phyloP scores from a whole-genome alignment of 2,888 invertebrate species.

The Rugalucina vietnamica region DNA sequence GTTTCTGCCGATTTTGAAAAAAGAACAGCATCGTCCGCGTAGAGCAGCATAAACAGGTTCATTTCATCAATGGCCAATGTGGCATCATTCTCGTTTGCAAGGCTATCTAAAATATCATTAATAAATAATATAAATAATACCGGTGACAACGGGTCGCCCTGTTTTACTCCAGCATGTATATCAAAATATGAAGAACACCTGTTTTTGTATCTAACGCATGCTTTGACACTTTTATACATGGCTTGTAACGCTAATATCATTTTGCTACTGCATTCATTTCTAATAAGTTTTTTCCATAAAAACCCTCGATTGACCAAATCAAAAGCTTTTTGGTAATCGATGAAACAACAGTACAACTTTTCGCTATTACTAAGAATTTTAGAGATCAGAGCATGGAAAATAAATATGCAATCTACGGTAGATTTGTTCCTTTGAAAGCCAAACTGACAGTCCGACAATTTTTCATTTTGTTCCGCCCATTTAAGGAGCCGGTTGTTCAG shows the following conservation, averaged over 20 bases:
- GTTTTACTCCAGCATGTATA: not conserved
- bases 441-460: not conserved
- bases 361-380: not conserved
- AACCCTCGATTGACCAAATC: not conserved
- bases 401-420: constrained; percentile 13
- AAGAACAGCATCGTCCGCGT: constrained; percentile 1
- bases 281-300: constrained; percentile 2
- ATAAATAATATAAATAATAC: not conserved
- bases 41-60: not conserved
- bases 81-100: not conserved
- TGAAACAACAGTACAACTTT: not conserved
- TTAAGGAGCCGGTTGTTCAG: not conserved
- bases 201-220: not conserved
- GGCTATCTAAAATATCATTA: not conserved
- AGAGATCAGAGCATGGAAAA: not conserved
- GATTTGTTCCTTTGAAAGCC: not conserved
- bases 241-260: not conserved
- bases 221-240: not conserved
- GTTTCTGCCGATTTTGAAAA: not conserved
- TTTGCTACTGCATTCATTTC: not conserved
- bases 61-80: not conserved
- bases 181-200: not conserved
- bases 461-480: not conserved
- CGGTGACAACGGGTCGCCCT: not conserved
- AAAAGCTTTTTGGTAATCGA: not conserved